Base-by-base conservation (phyloP, 2,888 invertebrate species). In the Deroplatys truncata region DNA sequence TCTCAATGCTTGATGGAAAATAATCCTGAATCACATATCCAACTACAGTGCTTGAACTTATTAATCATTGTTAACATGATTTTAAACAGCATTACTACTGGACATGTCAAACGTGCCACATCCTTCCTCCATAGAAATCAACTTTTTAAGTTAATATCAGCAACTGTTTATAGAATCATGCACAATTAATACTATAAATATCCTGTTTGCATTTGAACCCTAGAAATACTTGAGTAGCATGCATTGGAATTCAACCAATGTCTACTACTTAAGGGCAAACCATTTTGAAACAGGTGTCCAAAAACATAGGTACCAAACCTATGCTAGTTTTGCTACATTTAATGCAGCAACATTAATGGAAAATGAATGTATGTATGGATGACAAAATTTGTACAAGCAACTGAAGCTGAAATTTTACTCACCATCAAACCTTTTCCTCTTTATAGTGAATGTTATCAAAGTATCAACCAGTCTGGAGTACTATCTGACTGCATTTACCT, bases 401-500 rank as follows among this genome's bases (percentile, higher is more conserved):
- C 87, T 87, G 87, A 83, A 87, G 87, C 87, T 86, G 86, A 86
- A 86, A 86, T 29, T 72, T 49, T 25, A 31, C 82, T 31, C 20
- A 35, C 87, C 43, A 83, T 83, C 83, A 87, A 87, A 87, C 35
- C 28, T 15, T 85, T 28, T 72, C 49, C n/a, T n/a, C 43, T 16
- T 85, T 85, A 35, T n/a, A n/a, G 28, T 49, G 28, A 85, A 49
- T 82, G 25, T 82, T 83, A 87, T 86, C 20, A 72, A 56, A 72
- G 25, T 20, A 82, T 87, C 86, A 90, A 90, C 90, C 90, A 90
- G 90, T 90, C 90, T 90, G 90, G 90, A 84, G 82, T 88, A 90
- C 90, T 90, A 90, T 87, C 88, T n/a, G 82, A 88, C 86, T 85
- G 89, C 88, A 84, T 86, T 89, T 72, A 86, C 89, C 84, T 86